A percentile compares a stretch with the other conserved stretches of the same genome.
These are phyloP conservation scores for Camponotus vicinus DNA, from an alignment of 1,140 invertebrate genomes.

Conservation along the genomic window DNA sequence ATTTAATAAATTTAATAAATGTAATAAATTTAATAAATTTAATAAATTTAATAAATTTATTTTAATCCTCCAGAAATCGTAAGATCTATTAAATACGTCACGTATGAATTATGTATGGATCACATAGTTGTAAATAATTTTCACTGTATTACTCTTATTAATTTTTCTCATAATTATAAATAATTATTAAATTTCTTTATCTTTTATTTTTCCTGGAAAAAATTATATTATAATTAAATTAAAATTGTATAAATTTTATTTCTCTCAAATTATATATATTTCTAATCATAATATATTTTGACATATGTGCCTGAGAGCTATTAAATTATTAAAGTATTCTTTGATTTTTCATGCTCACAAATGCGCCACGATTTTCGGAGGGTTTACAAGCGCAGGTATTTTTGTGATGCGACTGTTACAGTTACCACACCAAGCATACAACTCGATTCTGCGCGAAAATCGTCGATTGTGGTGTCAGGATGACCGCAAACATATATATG, in stretches of 20 bases:
- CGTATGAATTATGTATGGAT: neutral
- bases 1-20: too few species aligned
- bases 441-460: slow-evolving; percentile 54
- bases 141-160: slow-evolving; percentile 8
- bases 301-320: neutral
- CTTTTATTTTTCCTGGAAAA: neutral
- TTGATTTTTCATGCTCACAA: neutral
- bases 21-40: neutral
- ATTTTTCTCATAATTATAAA: too few species aligned
- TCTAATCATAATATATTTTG: neutral
- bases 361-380: neutral
- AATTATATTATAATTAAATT: neutral
- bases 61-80: slow-evolving; percentile 16
- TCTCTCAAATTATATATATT: neutral
- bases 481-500: slow-evolving; percentile 52
- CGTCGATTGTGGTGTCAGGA: slow-evolving; percentile 49
- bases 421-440: slow-evolving; percentile 58
- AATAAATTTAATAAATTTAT: neutral
- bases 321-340: neutral
- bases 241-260: neutral
- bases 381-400: neutral
- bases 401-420: slow-evolving; percentile 23
- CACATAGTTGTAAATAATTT: neutral
- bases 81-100: neutral
- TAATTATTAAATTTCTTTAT: neutral